Base-by-base conservation (phyloP, 2,888 invertebrate species). In the Teleogryllus oceanicus region DNA sequence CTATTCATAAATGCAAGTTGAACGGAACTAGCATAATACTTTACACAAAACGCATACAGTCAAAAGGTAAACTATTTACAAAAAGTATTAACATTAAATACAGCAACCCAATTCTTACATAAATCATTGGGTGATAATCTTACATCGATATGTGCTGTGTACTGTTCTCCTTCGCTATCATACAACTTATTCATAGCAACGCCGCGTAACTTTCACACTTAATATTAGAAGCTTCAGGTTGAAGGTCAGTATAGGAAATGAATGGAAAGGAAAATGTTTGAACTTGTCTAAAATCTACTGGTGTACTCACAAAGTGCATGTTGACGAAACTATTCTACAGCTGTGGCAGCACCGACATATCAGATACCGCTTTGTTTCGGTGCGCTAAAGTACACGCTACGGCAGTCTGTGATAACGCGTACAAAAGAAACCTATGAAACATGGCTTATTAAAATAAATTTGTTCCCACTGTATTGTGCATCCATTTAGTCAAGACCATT, bases 11-110 rank as follows among this genome's bases (percentile, higher is more conserved):
- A 62, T 62, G 62, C 62, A 62, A 62, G 62, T 18, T 62, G 62
- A 62, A 62, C 62, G n/a, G 62, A 62, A 62, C 62, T 62, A 62
- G 62, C 62, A n/a, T 62, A 62, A 62, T n/a, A 62, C n/a, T 62
- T 13, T 62, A 62, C 62, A 62, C 62, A 62, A 62, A 62, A 62
- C 62, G 37, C 37, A 37, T 62, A 62, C 16, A 62, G 62, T 62
- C 62, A 62, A 62, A 62, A 62, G 62, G 13, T 62, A 62, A 62
- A 62, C 62, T 62, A 62, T 62, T 13, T 62, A 62, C 62, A 62
- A 62, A 62, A 62, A 62, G 62, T 62, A 62, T 62, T 62, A 62
- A 62, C 62, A 62, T 62, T 62, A 62, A 13, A 62, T 62, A 62
- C 62, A 62, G 62, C 13, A 62, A 62, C 62, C 62, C 62, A 62